phyloP scores from a whole-genome alignment of 1,140 invertebrate species.

The Bradynema listronoti region DNA sequence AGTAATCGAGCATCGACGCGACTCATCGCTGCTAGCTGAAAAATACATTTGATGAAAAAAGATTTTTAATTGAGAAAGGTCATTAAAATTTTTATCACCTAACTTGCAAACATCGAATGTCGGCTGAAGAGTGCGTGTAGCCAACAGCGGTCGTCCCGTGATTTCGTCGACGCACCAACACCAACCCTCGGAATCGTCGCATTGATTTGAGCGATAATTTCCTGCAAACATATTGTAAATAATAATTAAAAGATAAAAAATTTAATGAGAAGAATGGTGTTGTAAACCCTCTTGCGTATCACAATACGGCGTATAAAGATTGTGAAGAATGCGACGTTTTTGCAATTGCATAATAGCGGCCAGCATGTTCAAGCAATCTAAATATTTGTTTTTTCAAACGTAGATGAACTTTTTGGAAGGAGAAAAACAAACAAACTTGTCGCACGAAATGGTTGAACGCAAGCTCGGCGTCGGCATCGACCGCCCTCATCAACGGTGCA shows the following conservation, averaged over 20 bases:
- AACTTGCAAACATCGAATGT: slow-evolving; percentile 12
- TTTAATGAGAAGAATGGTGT: background rate
- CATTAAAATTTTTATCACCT: background rate
- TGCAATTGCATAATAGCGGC: slow-evolving; percentile 25
- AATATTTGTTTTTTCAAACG: slow-evolving; percentile 1
- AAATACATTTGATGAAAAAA: background rate
- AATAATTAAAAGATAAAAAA: background rate
- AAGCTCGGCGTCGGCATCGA: background rate
- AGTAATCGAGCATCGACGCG: slow-evolving; percentile 28
- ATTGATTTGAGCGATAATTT: slow-evolving; percentile 31
- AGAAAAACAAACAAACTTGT: slow-evolving; percentile 14
- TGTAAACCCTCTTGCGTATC: slow-evolving; percentile 30
- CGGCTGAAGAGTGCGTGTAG: slow-evolving; percentile 29
- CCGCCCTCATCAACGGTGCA: background rate
- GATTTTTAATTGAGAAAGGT: background rate
- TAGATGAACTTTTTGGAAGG: background rate
- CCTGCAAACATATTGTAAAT: slow-evolving; percentile 22
- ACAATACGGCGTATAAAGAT: slow-evolving; percentile 22
- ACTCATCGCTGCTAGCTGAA: background rate
- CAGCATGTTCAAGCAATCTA: slow-evolving; percentile 34
- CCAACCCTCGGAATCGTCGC: slow-evolving; percentile 29
- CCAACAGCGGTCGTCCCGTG: slow-evolving; percentile 35
- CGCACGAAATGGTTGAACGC: slow-evolving; percentile 14
- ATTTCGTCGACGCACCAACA: slow-evolving; percentile 41
- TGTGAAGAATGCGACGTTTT: slow-evolving; percentile 7